These are phyloP conservation scores for Torymus aiolomorphi DNA, from an alignment of 2,888 invertebrate genomes.

Conservation along the genomic window DNA sequence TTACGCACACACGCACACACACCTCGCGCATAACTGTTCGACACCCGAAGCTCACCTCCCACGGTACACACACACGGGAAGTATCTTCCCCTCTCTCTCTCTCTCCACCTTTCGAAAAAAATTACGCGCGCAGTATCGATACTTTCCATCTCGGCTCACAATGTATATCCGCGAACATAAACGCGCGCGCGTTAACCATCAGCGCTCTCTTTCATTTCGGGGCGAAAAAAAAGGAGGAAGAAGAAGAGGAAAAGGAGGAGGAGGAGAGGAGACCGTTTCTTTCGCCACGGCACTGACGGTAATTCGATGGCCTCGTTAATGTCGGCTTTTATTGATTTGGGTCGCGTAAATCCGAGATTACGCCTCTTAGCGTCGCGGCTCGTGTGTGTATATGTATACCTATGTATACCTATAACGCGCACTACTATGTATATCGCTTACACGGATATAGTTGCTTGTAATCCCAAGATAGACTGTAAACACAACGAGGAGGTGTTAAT, in stretches of 20 bases:
- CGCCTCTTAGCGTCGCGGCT: slow-evolving; percentile 52
- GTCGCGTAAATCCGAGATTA: slow-evolving; percentile 60
- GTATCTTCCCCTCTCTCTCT: too few species aligned
- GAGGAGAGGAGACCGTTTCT: slow-evolving; percentile 57
- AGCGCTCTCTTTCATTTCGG: slow-evolving; percentile 59
- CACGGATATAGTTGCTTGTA: slow-evolving; percentile 13
- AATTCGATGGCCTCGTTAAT: slow-evolving; percentile 73
- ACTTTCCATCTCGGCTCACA: too few species aligned
- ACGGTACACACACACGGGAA: too few species aligned
- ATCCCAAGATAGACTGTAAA: slow-evolving; percentile 46
- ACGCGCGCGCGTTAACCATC: slow-evolving; percentile 27
- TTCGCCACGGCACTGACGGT: slow-evolving; percentile 67
- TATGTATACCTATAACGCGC: slow-evolving; percentile 37
- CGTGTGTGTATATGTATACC: slow-evolving; percentile 36
- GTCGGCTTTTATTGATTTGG: slow-evolving; percentile 71
- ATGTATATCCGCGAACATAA: slow-evolving; percentile 2
- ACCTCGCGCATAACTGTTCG: too few species aligned
- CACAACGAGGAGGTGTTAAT: slow-evolving; percentile 47
- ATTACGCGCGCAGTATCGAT: too few species aligned
- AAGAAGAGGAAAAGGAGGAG: slow-evolving; percentile 30
- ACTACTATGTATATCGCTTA: neutral
- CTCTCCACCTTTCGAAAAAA: too few species aligned
- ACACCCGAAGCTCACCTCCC: too few species aligned
- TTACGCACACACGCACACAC: too few species aligned
- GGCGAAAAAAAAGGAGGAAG: slow-evolving; percentile 42